Evolutionary conservation across 2,888 invertebrate species (phyloP), one percentile per base, ranked within the genome.

Genomic region (Panorpa germanica): DNA sequence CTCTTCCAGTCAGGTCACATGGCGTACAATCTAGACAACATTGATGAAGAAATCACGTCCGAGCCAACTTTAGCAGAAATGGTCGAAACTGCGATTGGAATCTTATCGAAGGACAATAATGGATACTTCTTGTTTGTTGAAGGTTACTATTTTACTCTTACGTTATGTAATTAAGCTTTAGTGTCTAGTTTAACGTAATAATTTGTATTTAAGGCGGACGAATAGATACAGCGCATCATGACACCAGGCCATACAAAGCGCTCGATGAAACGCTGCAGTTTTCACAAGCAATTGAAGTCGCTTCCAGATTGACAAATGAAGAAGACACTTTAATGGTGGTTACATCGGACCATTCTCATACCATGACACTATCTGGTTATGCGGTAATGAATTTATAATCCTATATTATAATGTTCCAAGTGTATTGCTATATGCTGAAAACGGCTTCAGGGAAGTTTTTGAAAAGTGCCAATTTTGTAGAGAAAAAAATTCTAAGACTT

Each of bases 221-320:
- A 46, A 81, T 81, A 38, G 81, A 82, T 49, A 70, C 71, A 38
- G 81, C 73, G 0, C 81, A 82, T 45, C 86, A 88, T 47, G 63
- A 64, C 14, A 72, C 65, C 26, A 51, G 55, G 34, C 75, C 75
- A 0, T 61, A 63, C 26, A 59, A 65, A 9, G 78, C 88, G 0
- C 53, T 88, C 1, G 72, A 77, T 40, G 90, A 90, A 47, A 77
- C 82, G 0, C 61, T 78, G 0, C 78, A 80, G 46, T 72, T 82
- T 45, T 65, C 73, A 29, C 65, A 72, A 41, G 76, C 88, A 2
- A 63, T 81, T 25, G 48, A 61, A 35, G 58, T 56, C 41, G 75
- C 81, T 1, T 49, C 59, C 34, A 45, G 57, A 2, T 47, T 75
- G 40, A 75, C 75, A 3, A 59, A 53, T 33, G 53, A 55, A 20